A percentile compares a stretch with the other conserved stretches of the same genome.
Evolutionary conservation across 2,888 invertebrate species (phyloP).

Genomic region (Apamea anceps): DNA sequence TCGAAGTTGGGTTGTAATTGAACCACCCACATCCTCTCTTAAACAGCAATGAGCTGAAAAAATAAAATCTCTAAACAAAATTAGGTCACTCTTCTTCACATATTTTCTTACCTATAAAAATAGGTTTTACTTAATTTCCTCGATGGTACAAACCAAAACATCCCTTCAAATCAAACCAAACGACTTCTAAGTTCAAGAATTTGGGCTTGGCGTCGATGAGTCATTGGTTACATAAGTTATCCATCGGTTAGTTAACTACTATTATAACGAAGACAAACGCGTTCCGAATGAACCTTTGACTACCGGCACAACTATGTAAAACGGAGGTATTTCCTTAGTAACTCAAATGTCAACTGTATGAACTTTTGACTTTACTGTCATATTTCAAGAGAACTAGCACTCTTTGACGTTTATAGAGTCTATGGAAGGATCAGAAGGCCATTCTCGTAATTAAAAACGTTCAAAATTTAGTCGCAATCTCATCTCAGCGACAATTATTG

Average conservation of each 20-base stretch:
- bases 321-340: slow-evolving; percentile 26
- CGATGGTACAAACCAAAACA: neutral
- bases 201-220: slow-evolving; percentile 57
- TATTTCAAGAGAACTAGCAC: slow-evolving; percentile 7
- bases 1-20: neutral
- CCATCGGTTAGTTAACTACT: slow-evolving; percentile 17
- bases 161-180: neutral
- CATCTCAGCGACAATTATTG: too few species aligned
- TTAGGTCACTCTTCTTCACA: neutral
- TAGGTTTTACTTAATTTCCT: neutral
- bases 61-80: neutral
- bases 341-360: slow-evolving; percentile 52
- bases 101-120: neutral
- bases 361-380: slow-evolving; percentile 35
- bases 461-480: neutral
- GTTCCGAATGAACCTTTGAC: slow-evolving; percentile 37
- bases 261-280: slow-evolving; percentile 42
- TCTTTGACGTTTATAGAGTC: neutral
- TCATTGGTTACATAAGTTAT: slow-evolving; percentile 57
- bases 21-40: neutral
- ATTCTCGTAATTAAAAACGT: neutral
- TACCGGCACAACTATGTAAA: slow-evolving; percentile 27
- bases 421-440: neutral
- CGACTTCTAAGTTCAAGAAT: slow-evolving; percentile 50
- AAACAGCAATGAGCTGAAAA: neutral